Evolutionary conservation across 2,797 vertebrate genomes (phyloP), one percentile per base, ranked within the genome.

Genomic region (Aeoliscus strigatus): DNA sequence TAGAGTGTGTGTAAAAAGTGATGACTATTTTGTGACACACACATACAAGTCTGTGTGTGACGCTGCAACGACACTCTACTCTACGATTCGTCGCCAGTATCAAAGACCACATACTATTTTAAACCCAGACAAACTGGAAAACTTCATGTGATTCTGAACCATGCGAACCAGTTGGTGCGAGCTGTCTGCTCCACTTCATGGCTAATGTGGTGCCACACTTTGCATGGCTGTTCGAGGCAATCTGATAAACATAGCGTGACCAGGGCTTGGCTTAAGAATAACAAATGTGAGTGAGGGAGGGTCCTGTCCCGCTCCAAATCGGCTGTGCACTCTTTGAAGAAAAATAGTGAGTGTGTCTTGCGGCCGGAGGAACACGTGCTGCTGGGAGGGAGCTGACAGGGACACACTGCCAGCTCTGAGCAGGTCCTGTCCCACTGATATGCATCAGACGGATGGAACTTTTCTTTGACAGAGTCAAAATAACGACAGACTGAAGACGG

Each of bases 161-260:
- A 31, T 14, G 28, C 21, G 31, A 57, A 30, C 35, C n/a, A 13
- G 21, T 24, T 21, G 6, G 11, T 9, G 49, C 3, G 6, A 43
- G 49, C 27, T 16, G 51, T 54, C 44, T 47, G 46, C 60, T 44
- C 45, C 25, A 21, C 21, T 40, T 60, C 66, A 45, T 10, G 15
- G 33, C 57, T 41, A 39, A 27, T 46, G 21, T 37, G 44, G 52
- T 66, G 61, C 67, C 45, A 53, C 57, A 25, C 51, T 54, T 35
- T 60, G 62, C 64, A 51, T 37, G 54, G 59, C 65, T 62, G 63
- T 81, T 61, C 45, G 39, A 61, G 47, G 41, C 40, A 31, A 53
- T 79, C 69, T 80, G 72, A 81, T 83, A 81, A 86, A 82, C 80
- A 81, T 67, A 61, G 77, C 74, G 68, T 84, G 79, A 84, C 75